Evolutionary conservation across 2,113 vertebrate genomes (phyloP), one percentile per base, ranked within the genome.

Genomic region (Turdus rufiventris): DNA sequence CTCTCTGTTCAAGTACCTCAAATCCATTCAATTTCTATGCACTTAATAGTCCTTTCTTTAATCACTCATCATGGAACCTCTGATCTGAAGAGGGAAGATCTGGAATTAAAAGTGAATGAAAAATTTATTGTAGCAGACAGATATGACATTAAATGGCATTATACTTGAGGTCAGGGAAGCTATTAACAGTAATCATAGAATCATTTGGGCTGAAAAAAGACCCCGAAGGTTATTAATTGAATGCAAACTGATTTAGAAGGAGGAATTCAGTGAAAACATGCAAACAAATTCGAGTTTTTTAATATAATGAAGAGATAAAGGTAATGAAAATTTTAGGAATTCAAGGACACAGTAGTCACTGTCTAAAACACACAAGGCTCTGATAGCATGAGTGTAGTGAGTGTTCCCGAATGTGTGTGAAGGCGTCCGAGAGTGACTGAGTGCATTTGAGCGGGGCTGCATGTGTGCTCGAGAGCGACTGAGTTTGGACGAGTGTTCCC

Each of bases 311-410:
- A 81, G 20, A 47, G 21, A 51, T 17, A 10, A 58, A 40, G 21
- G 50, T 47, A 58, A 6, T 33, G 13, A 29, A 82, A 26, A 66
- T 33, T 61, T 82, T 66, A 45, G 34, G 71, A 82, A 73, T 31
- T 20, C 61, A 57, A 89, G 33, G 31, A 61, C 8, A 47, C 0
- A 0, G 40, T 29, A 85, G 11, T 66, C 38, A 47, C 2, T 3
- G 43, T 47, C 11, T 21, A 40, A 43, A 92, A 54, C 24, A 36
- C 0, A 0, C 18, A 2, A 3, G 6, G 18, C 34, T 87, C 48
- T 13, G 29, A 57, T 0, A 85, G 11, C 31, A n/a, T n/a, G n/a
- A n/a, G n/a, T n/a, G n/a, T n/a, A n/a, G n/a, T n/a, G n/a, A n/a
- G n/a, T n/a, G n/a, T n/a, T n/a, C n/a, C n/a, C n/a, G n/a, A n/a